Conservation (phyloP, 2,113 vertebrate genomes). For the Cercocebus atys region DNA sequence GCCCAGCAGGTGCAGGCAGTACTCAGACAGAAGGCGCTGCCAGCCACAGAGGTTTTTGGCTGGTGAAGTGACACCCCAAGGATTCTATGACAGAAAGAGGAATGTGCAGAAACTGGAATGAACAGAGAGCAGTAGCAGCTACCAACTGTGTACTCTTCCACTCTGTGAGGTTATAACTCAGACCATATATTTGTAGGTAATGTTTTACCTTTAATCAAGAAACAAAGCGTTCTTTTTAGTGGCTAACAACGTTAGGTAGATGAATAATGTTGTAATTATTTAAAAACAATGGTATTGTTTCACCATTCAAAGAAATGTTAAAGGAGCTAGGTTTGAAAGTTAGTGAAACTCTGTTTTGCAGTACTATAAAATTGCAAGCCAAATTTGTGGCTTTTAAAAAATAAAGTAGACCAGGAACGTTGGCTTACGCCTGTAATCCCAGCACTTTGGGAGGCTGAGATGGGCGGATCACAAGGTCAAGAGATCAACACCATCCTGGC, state of each 20-base stretch:
- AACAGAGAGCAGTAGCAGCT: not conserved
- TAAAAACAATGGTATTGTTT: not conserved
- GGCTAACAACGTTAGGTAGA: not conserved
- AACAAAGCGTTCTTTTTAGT: not conserved
- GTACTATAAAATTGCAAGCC: not conserved
- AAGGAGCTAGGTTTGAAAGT: not conserved
- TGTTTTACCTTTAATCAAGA: not conserved
- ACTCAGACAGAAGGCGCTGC: no score
- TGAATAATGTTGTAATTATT: not conserved
- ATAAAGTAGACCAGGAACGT: not conserved
- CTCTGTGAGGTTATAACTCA: not conserved
- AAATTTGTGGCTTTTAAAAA: not conserved
- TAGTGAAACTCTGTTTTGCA: not conserved
- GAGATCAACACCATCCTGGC: no score
- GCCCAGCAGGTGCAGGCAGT: no score
- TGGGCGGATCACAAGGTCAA: no score
- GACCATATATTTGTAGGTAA: not conserved
- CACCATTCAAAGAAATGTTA: not conserved
- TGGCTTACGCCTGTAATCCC: no score
- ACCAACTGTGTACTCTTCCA: accelerated
- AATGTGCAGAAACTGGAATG: not conserved
- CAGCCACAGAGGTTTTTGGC: not conserved
- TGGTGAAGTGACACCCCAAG: no score
- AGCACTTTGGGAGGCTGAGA: no score
- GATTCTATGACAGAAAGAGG: not conserved